A percentile compares a stretch with the other conserved stretches of the same genome.
These are phyloP conservation scores for Bradypodion ventrale DNA, from an alignment of 2,797 vertebrate species.

Conservation along the genomic window DNA sequence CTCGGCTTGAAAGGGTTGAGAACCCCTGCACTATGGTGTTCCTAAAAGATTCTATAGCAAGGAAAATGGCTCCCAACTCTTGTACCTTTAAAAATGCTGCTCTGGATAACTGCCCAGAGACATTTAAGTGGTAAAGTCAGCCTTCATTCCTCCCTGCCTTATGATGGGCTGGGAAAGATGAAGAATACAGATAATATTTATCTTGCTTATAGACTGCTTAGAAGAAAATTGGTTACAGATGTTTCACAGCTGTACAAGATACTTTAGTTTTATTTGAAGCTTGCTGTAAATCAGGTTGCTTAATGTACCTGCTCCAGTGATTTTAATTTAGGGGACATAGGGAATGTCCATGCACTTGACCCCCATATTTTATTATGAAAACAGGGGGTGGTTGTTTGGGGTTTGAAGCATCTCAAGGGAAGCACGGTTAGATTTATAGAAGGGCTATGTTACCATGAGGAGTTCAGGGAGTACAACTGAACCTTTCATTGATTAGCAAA, in stretches of 20 bases:
- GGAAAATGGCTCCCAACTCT: neutral
- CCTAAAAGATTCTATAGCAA: neutral
- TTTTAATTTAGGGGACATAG: slow-evolving; percentile 61
- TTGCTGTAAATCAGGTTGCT: slow-evolving; percentile 61
- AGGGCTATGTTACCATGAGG: slow-evolving; percentile 41
- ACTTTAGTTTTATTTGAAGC: slow-evolving; percentile 62
- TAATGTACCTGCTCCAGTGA: slow-evolving; percentile 52
- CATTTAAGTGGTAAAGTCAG: too few relatives aligned
- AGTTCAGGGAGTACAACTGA: slow-evolving; percentile 38
- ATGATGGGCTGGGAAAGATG: neutral
- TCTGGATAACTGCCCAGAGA: neutral
- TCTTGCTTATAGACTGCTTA: slow-evolving; percentile 36
- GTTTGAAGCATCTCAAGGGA: slow-evolving; percentile 33
- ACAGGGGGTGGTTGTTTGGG: slow-evolving; percentile 14
- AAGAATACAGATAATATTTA: slow-evolving; percentile 45
- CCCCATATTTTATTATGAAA: slow-evolving; percentile 58
- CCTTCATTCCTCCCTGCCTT: neutral
- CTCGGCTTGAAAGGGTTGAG: too few relatives aligned
- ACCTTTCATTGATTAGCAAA: slow-evolving; percentile 63
- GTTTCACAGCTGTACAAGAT: slow-evolving; percentile 56
- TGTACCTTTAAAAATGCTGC: neutral
- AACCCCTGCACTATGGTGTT: too few relatives aligned
- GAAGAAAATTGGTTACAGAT: slow-evolving; percentile 64
- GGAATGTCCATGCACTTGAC: slow-evolving; percentile 51
- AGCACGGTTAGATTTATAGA: slow-evolving; percentile 55